A percentile compares a stretch with the other conserved stretches of the same genome.
These are phyloP conservation scores for Creontiades dilutus DNA, from an alignment of 2,888 invertebrate genomes.

Conservation along the genomic window DNA sequence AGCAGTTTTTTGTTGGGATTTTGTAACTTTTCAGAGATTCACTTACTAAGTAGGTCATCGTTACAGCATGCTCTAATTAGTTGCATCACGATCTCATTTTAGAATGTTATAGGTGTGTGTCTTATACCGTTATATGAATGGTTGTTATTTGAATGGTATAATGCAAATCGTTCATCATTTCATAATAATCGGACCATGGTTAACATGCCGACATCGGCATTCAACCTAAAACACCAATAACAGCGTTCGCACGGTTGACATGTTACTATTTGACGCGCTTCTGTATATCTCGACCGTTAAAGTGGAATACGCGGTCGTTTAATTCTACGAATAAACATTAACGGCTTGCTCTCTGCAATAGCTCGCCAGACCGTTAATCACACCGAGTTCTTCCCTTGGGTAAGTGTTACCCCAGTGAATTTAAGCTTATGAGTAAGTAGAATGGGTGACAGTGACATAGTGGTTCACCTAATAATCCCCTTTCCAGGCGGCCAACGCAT, in stretches of 20 bases:
- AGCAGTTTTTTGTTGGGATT: too few species aligned
- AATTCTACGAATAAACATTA: conserved; percentile 18
- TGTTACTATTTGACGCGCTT: background rate
- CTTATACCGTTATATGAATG: too few species aligned
- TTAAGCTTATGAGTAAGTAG: conserved; percentile 39
- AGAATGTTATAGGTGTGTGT: too few species aligned
- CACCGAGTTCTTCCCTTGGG: background rate
- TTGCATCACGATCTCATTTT: too few species aligned
- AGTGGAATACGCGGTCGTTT: background rate
- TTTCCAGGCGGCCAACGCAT: background rate
- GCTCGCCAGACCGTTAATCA: conserved; percentile 24
- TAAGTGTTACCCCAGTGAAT: conserved; percentile 8
- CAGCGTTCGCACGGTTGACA: background rate
- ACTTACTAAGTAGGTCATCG: too few species aligned
- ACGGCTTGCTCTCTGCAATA: conserved; percentile 17
- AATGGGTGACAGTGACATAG: conserved; percentile 23
- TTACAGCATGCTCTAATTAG: too few species aligned
- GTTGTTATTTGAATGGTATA: too few species aligned
- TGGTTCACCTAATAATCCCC: conserved; percentile 35
- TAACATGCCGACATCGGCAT: too few species aligned
- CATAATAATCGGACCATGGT: too few species aligned
- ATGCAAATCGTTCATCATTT: too few species aligned
- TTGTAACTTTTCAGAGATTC: too few species aligned
- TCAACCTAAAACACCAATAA: background rate
- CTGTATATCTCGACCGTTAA: background rate